Evolutionary conservation across 2,888 invertebrate genomes (phyloP).

Genomic region (Altica lythri): DNA sequence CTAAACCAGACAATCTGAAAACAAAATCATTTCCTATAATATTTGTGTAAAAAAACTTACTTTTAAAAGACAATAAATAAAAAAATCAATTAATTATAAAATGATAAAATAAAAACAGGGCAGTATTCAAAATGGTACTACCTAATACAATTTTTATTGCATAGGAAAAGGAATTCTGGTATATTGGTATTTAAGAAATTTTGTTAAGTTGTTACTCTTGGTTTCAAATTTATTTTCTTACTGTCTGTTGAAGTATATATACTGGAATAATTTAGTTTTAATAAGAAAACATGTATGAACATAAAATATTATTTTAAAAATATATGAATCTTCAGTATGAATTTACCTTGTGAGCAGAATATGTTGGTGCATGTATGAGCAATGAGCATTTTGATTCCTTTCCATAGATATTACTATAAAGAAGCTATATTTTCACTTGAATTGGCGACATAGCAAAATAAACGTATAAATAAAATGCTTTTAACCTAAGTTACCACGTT

Average conservation of each 20-base stretch:
- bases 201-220: too few relatives aligned
- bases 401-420: slow-evolving; percentile 50
- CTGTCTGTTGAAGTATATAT: too few relatives aligned
- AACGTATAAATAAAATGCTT: slow-evolving; percentile 33
- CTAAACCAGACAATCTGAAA: slow-evolving; percentile 53
- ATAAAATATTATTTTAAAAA: too few relatives aligned
- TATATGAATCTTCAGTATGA: too few relatives aligned
- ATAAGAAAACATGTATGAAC: too few relatives aligned
- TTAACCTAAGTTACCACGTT: slow-evolving; percentile 39
- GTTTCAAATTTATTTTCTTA: too few relatives aligned
- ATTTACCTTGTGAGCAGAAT: slow-evolving; percentile 57
- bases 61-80: too few relatives aligned
- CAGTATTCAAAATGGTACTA: background rate
- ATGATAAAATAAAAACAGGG: background rate
- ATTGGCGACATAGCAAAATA: slow-evolving; percentile 42
- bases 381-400: slow-evolving; percentile 49
- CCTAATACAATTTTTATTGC: background rate
- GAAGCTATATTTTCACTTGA: slow-evolving; percentile 28
- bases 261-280: too few relatives aligned
- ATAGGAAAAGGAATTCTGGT: too few relatives aligned
- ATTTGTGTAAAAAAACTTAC: too few relatives aligned
- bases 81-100: slow-evolving; percentile 6
- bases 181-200: too few relatives aligned
- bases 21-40: too few relatives aligned
- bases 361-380: slow-evolving; percentile 57